phyloP scores from a whole-genome alignment of 2,797 vertebrate species.

The Pogoniulus pusillus region DNA sequence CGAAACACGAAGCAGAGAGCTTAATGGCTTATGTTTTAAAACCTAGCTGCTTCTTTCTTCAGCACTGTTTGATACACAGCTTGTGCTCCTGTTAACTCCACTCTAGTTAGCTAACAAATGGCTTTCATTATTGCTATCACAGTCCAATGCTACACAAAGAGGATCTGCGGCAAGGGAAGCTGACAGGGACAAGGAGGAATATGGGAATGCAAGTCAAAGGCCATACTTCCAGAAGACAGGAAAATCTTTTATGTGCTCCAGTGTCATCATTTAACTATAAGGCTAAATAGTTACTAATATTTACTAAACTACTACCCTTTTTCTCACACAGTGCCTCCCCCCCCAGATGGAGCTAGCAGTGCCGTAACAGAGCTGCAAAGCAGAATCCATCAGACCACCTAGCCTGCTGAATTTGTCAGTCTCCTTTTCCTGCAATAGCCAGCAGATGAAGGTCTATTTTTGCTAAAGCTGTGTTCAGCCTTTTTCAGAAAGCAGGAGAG shows the following conservation, averaged over 20 bases:
- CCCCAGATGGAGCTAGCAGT: not conserved
- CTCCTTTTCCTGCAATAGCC: not conserved
- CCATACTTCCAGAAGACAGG: not conserved
- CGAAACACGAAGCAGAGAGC: not conserved
- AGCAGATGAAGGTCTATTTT: not conserved
- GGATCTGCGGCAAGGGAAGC: fast-evolving
- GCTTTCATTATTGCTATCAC: not conserved
- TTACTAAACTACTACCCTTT: not conserved
- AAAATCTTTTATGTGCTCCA: not conserved
- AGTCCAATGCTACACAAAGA: fast-evolving
- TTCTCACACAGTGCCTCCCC: not conserved
- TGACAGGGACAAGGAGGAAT: not conserved
- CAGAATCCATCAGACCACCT: not conserved
- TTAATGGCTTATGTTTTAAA: not conserved
- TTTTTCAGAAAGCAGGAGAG: fast-evolving
- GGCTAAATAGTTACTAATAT: not conserved
- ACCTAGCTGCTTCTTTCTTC: not conserved
- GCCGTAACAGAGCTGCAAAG: not conserved
- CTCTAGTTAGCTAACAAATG: not conserved
- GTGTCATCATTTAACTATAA: not conserved
- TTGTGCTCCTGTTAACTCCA: not conserved
- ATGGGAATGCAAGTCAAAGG: not conserved
- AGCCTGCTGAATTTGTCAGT: not conserved
- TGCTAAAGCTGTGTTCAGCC: not conserved
- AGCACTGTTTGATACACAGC: not conserved